phyloP scores from a whole-genome alignment of 2,797 vertebrate species.

The Mallotus villosus region DNA sequence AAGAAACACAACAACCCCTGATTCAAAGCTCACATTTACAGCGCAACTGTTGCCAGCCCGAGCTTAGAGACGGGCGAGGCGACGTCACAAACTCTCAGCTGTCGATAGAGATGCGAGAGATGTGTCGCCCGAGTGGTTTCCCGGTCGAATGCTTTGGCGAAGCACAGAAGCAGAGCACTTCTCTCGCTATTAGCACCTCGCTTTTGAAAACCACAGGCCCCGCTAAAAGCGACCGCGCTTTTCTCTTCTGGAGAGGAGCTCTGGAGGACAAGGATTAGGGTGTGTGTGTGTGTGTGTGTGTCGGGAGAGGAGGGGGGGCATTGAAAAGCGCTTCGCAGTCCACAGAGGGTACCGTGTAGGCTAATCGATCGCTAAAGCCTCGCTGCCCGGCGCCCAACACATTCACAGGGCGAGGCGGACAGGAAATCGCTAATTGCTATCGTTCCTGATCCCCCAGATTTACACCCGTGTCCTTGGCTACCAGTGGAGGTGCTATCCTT shows the following conservation, averaged over 20 bases:
- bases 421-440: slow-evolving; percentile 37
- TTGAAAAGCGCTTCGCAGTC: slow-evolving; percentile 40
- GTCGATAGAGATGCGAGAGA: slow-evolving; percentile 7
- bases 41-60: background rate
- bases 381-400: slow-evolving; percentile 11
- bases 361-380: slow-evolving; percentile 53
- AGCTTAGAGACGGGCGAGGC: no score
- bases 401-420: slow-evolving; percentile 24
- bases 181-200: slow-evolving; percentile 39
- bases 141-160: slow-evolving; percentile 2
- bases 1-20: background rate
- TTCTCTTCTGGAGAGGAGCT: slow-evolving; percentile 24
- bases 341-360: slow-evolving; percentile 26
- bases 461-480: background rate
- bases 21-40: background rate
- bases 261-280: background rate
- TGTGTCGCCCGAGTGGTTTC: slow-evolving; percentile 1
- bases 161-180: slow-evolving; percentile 6
- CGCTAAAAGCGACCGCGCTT: slow-evolving; percentile 48
- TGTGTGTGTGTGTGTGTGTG: background rate
- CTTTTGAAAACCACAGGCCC: slow-evolving; percentile 43
- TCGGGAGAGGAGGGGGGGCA: no score
- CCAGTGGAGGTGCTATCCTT: background rate
- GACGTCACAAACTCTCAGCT: background rate
- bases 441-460: slow-evolving; percentile 25